A percentile compares a stretch with the other conserved stretches of the same genome.
phyloP scores from a whole-genome alignment of 2,113 vertebrate species.

The Apteryx owenii region DNA sequence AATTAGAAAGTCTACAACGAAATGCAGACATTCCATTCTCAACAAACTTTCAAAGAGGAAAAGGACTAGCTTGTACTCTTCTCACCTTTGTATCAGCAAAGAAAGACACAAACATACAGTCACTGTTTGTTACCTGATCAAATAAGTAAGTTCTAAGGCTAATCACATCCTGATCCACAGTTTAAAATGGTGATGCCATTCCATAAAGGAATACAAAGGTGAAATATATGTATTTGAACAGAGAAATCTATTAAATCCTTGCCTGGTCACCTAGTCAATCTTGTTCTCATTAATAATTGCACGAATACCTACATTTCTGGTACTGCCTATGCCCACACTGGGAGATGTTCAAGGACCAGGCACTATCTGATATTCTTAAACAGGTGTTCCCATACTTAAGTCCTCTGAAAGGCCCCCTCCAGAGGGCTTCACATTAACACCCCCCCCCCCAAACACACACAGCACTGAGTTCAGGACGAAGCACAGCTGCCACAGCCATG shows the following conservation, averaged over 20 bases:
- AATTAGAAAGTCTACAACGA: neutral
- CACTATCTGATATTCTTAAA: neutral
- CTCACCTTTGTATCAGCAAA: neutral
- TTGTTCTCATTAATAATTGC: neutral
- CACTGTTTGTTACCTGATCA: neutral
- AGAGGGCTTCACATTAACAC: neutral
- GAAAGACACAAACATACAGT: neutral
- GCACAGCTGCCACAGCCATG: neutral
- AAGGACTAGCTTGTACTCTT: neutral
- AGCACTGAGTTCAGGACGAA: neutral
- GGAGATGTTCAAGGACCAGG: neutral
- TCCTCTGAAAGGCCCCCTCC: neutral
- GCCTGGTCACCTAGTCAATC: neutral
- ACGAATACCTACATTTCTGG: neutral
- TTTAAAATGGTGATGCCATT: neutral
- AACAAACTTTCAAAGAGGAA: neutral
- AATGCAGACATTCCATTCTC: neutral
- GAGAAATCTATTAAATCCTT: neutral
- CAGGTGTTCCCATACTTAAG: rapidly evolving
- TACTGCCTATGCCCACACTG: neutral
- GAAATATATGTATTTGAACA: neutral
- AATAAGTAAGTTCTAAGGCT: neutral
- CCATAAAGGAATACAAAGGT: neutral
- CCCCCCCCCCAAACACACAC: no score
- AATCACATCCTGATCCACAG: neutral